Evolutionary conservation across 2,797 vertebrate species (phyloP), one percentile per base, ranked within the genome.

Genomic region (Euthynnus affinis): DNA sequence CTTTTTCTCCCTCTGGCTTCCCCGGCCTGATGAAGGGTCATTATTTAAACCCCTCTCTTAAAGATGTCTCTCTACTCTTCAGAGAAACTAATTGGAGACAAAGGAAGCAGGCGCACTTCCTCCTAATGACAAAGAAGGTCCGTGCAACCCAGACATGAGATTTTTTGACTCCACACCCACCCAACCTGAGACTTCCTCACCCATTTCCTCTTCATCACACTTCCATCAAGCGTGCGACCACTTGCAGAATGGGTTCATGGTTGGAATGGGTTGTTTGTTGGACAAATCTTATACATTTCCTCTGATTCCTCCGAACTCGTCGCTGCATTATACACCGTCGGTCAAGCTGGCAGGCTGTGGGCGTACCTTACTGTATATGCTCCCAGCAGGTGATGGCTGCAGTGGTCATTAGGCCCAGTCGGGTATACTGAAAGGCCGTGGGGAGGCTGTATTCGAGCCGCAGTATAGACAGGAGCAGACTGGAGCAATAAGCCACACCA

Each of bases 81-180:
- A 86, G 87, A 94, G 89, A 94, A 92, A 92, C 93, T 96, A 95
- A 96, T 96, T 96, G 94, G 89, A 96, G 94, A 95, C 94, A 92
- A 95, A 94, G 90, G 90, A 91, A 92, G 82, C 82, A 71, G 81
- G 82, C 81, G 34, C 79, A 86, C 91, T 92, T 89, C 91, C 92
- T 82, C 57, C 75, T 96, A 96, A 96, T 96, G 94, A 95, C 93
- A 95, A 94, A 94, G 94, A 91, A 93, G 88, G 80, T 63, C 71
- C 65, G 74, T 53, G 12, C 62, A 80, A 72, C 79, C 89, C 91
- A 93, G 92, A 92, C 93, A 88, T 76, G 84, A 92, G 91, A 87
- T 84, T 89, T 84, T 89, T 86, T 88, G 88, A 84, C 88, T 85
- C 83, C 82, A 74, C 87, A 83, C 84, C 78, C 80, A 75, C 84